Evolutionary conservation across 1,140 invertebrate species (phyloP).

Genomic region (Pristionchus pacificus): DNA sequence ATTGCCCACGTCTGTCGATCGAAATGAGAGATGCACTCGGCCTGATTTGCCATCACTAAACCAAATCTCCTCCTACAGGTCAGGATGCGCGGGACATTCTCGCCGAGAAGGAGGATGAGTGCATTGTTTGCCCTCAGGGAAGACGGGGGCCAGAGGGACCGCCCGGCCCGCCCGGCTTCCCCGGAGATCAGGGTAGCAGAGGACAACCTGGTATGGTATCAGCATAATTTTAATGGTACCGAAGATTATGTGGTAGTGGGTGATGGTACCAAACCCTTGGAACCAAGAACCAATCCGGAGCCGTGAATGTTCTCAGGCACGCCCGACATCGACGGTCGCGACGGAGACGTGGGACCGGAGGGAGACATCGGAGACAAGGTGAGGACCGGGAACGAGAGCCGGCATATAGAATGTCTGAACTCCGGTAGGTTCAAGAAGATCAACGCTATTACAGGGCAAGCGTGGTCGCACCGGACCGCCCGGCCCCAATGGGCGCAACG

Average conservation of each 20-base stretch:
- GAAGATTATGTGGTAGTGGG: no score
- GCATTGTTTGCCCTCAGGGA: slow-evolving; percentile 21
- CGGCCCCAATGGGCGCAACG: slow-evolving; percentile 6
- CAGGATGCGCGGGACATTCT: slow-evolving; percentile 17
- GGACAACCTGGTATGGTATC: slow-evolving; percentile 19
- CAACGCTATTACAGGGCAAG: slow-evolving; percentile 14
- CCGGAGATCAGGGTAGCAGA: slow-evolving; percentile 27
- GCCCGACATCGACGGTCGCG: slow-evolving; percentile 33
- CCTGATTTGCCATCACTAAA: no score
- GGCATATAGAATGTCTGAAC: slow-evolving; percentile 1
- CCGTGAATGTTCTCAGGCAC: slow-evolving; percentile 10
- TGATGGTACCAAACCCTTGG: no score
- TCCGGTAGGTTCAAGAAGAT: slow-evolving; percentile 14
- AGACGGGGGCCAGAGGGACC: slow-evolving; percentile 17
- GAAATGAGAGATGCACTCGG: no score
- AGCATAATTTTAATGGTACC: no score
- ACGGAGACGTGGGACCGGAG: slow-evolving; percentile 34
- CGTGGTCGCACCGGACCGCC: slow-evolving; percentile 25
- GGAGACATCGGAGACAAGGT: slow-evolving; percentile 22
- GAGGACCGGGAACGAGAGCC: slow-evolving; percentile 3
- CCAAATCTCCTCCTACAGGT: no score
- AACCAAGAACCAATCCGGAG: not conserved
- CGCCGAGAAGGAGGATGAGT: slow-evolving; percentile 15
- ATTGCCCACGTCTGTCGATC: no score
- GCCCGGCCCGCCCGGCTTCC: slow-evolving; percentile 20